phyloP scores from a whole-genome alignment of 2,797 vertebrate genomes.

The Urocyon cinereoargenteus region DNA sequence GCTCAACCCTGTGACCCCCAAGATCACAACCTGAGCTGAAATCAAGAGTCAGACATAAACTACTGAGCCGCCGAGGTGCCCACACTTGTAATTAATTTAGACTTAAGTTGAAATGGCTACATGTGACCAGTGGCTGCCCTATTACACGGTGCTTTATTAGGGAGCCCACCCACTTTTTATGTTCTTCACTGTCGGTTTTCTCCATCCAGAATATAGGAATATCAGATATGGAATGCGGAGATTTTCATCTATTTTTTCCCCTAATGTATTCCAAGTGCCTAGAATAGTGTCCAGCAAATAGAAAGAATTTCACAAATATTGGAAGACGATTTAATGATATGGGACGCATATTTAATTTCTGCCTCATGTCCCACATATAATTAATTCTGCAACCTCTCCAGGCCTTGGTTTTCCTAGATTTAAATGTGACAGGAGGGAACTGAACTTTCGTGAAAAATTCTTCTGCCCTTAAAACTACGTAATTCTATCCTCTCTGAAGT shows the following conservation, averaged over 20 bases:
- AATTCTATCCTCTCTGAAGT: slow-evolving; percentile 21
- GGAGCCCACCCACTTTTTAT: background rate
- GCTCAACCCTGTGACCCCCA: background rate
- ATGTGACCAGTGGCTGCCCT: background rate
- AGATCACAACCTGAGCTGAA: background rate
- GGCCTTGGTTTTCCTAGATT: background rate
- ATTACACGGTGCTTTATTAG: background rate
- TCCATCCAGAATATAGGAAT: background rate
- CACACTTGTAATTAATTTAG: background rate
- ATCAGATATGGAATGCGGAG: background rate
- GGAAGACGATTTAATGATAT: background rate
- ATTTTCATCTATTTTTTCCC: background rate
- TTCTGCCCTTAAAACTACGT: slow-evolving; percentile 7
- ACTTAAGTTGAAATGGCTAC: background rate
- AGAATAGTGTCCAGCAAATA: background rate
- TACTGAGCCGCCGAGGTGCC: background rate
- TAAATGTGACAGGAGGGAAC: background rate
- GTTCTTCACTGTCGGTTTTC: background rate
- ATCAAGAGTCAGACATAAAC: background rate
- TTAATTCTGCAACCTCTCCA: background rate
- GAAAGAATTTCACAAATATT: background rate
- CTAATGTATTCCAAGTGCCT: background rate
- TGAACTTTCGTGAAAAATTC: slow-evolving; percentile 14
- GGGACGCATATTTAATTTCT: background rate
- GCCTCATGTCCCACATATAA: background rate